These are phyloP conservation scores for Chaetodon trifasciatus DNA, from an alignment of 2,797 vertebrate genomes.

Conservation along the genomic window DNA sequence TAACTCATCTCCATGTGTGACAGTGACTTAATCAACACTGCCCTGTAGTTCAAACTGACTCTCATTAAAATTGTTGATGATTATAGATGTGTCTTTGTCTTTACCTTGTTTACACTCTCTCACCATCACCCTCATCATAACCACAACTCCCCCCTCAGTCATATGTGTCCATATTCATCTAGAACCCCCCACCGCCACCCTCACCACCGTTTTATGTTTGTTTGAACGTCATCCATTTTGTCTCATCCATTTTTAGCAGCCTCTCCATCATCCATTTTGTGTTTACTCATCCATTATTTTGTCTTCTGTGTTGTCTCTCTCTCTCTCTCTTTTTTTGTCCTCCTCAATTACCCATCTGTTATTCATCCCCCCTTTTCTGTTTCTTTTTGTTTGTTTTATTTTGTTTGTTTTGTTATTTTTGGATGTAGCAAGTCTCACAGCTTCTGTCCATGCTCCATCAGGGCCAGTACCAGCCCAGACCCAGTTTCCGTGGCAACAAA, in stretches of 20 bases:
- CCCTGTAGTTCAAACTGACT: slow-evolving; percentile 69
- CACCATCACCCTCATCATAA: slow-evolving; percentile 61
- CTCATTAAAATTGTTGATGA: slow-evolving; percentile 76
- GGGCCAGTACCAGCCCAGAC: slow-evolving; percentile 98
- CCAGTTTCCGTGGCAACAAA: slow-evolving; percentile 99
- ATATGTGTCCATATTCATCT: slow-evolving; percentile 71
- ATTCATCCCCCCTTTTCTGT: slow-evolving; percentile 70
- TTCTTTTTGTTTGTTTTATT: slow-evolving; percentile 72
- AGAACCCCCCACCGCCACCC: slow-evolving; percentile 15
- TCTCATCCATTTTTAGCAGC: slow-evolving; percentile 75
- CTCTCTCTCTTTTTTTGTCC: slow-evolving; percentile 1
- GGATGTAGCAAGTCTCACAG: slow-evolving; percentile 98
- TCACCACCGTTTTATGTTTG: slow-evolving; percentile 24
- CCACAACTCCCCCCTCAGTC: slow-evolving; percentile 67
- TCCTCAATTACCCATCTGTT: slow-evolving; percentile 76
- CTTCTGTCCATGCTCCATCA: slow-evolving; percentile 99
- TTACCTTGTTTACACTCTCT: slow-evolving; percentile 80
- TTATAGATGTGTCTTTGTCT: slow-evolving; percentile 78
- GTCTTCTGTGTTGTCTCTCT: slow-evolving; percentile 76
- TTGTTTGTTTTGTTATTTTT: slow-evolving; percentile 81
- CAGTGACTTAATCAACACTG: slow-evolving; percentile 74
- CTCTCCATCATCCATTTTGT: slow-evolving; percentile 83
- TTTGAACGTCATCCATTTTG: slow-evolving; percentile 83
- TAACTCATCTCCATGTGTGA: slow-evolving; percentile 70
- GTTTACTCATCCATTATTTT: slow-evolving; percentile 83